Evolutionary conservation across 2,113 vertebrate genomes (phyloP), one percentile per base, ranked within the genome.

Genomic region (Hirundichthys speculiger): DNA sequence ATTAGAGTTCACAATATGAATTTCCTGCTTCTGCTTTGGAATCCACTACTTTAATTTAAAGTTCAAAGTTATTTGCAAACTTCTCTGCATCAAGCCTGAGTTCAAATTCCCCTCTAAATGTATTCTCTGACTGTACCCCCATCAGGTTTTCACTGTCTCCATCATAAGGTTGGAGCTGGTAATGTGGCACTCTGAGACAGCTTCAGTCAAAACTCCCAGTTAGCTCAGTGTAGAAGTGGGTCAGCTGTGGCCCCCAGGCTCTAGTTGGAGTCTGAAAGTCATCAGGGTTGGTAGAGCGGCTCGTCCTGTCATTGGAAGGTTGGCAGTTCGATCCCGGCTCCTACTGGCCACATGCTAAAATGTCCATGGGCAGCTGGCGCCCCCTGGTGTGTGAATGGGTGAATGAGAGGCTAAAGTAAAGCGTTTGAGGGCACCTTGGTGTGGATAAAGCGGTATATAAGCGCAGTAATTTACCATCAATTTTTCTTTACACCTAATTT

Each of bases 21-120:
- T 18, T 45, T 45, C n/a, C 11, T 45, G 5, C 9, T n/a, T 2
- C 8, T 43, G 24, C 18, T 11, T 18, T 48, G 25, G 0, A 9
- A 15, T 30, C 45, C 41, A 43, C 25, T 38, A 10, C 49, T 71
- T 43, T 34, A 13, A 48, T 12, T 19, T 13, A n/a, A n/a, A n/a
- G 15, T 16, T 63, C 60, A 64, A 55, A 65, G 50, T 53, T 25
- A 19, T 24, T 52, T 13, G 20, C 12, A 11, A 38, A 20, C 48
- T 50, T 68, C 16, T 47, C 0, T 48, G 20, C 47, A 72, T 30
- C 19, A 16, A 21, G 61, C 83, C 74, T 42, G n/a, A 24, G 62
- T 80, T 70, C 64, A 81, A 53, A 30, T 66, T 60, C 62, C 47
- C 10, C 79, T 86, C 73, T 80, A 46, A 77, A 77, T 45, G 45